Percentiles rank a stretch among this genome's conserved stretches.
Evolutionary conservation across 2,113 vertebrate genomes (phyloP).

Genomic region (Psammodynastes pulverulentus): DNA sequence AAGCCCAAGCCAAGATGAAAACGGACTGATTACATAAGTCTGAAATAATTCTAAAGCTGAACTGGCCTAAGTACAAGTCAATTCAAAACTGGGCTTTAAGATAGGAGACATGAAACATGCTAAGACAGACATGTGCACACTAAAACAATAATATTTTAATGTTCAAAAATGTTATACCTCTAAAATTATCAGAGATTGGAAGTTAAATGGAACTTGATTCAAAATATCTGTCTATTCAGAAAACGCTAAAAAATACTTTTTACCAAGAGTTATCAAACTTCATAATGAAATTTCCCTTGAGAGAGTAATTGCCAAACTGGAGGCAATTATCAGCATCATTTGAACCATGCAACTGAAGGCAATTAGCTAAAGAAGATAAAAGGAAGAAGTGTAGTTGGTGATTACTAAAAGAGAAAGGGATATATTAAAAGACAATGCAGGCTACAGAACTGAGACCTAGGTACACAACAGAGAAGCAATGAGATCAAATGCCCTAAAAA

Average conservation of each 20-base stretch:
- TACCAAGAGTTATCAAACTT: not conserved
- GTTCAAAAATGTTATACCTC: not conserved
- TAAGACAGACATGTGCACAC: not conserved
- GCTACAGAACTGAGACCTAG: not conserved
- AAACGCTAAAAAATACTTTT: not conserved
- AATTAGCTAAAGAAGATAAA: not conserved
- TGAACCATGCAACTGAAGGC: not conserved
- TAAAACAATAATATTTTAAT: not conserved
- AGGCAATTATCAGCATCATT: not conserved
- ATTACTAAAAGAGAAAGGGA: not conserved
- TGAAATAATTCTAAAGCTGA: not conserved
- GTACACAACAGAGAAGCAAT: not conserved
- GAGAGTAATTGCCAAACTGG: not conserved
- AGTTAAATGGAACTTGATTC: not conserved
- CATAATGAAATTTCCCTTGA: not conserved
- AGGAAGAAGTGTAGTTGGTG: not conserved
- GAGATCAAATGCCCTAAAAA: not conserved
- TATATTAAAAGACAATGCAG: not conserved
- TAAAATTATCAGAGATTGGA: not conserved
- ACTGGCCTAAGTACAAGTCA: not conserved
- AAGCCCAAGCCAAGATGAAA: not conserved
- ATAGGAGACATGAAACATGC: not conserved
- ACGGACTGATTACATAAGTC: not conserved
- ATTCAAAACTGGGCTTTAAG: not conserved
- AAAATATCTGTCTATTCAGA: not conserved